Base-by-base conservation (phyloP, 2,888 invertebrate species). In the Epinotia brunnichana region DNA sequence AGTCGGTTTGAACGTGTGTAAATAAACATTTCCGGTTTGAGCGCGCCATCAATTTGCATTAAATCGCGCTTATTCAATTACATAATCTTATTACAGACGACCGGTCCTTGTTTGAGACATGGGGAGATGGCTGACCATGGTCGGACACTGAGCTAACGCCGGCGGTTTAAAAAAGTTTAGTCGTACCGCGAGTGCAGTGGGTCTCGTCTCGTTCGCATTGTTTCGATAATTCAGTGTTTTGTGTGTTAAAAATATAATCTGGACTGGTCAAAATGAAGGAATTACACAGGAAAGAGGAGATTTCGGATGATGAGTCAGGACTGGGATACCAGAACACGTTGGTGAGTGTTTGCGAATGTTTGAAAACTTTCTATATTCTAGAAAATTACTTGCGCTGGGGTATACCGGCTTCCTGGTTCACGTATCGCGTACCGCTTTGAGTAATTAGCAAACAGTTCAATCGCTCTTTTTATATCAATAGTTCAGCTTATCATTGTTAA, bases 311-410 rank as follows among this genome's bases (percentile, higher is more conserved):
- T 80, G 95, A 95, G 78, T 91, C 94, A 74, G 96, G 96, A 74
- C 88, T 96, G 82, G 96, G 96, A 67, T 95, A 95, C 81, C 95
- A 95, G 85, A 95, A 95, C 79, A 95, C 95, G 59, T 94, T 95
- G 94, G 95, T 95, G 81, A 95, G 95, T 94, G 57, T 72, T 75
- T 54, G 48, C 77, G 69, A 48, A 69, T 76, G 69, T 79, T 74
- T 73, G 61, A 39, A 75, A 78, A 88, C 88, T 90, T 90, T 88
- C 87, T 89, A 83, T 81, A 86, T 85, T 85, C 82, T 85, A 87
- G 84, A 86, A 85, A 81, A 79, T 78, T 77, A 74, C 75, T 35
- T 48, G 48, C 21, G 35, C 51, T 51, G 9, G 48, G 13, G 48
- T 7, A 56, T 41, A 24, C 39, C 57, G 56, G 44, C 17, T 48